These are phyloP conservation scores for Myiozetetes cayanensis DNA, from an alignment of 2,113 vertebrate genomes.

Conservation along the genomic window DNA sequence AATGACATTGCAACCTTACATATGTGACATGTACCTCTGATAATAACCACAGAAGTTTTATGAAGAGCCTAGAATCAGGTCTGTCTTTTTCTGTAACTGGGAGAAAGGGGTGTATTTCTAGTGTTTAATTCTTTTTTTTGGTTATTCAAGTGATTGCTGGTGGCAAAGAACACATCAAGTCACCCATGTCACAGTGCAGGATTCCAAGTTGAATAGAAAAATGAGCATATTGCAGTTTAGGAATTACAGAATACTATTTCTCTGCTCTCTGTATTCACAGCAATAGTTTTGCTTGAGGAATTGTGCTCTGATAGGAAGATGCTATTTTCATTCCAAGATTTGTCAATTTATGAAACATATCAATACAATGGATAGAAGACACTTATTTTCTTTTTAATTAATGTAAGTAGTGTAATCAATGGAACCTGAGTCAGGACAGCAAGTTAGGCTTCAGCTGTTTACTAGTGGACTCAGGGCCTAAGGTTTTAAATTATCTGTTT, in stretches of 20 bases:
- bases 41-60: neutral
- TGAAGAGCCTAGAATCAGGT: neutral
- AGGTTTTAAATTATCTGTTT: neutral
- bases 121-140: neutral
- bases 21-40: neutral
- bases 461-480: neutral
- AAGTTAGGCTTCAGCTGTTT: neutral
- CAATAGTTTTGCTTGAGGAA: neutral
- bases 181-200: neutral
- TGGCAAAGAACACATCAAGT: neutral
- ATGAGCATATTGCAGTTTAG: fast-evolving
- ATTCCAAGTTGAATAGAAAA: neutral
- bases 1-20: neutral
- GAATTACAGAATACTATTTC: neutral
- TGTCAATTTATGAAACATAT: neutral
- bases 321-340: neutral
- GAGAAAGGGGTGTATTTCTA: neutral
- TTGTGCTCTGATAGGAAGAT: neutral
- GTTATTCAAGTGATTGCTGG: neutral
- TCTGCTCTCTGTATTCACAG: neutral
- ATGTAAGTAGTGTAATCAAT: neutral
- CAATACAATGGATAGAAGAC: neutral
- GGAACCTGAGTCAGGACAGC: neutral
- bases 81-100: neutral
- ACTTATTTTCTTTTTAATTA: neutral